These are phyloP conservation scores for Amphimedon queenslandica DNA, from an alignment of 37 sponge, comb jelly and placozoan species.

Conservation along the genomic window DNA sequence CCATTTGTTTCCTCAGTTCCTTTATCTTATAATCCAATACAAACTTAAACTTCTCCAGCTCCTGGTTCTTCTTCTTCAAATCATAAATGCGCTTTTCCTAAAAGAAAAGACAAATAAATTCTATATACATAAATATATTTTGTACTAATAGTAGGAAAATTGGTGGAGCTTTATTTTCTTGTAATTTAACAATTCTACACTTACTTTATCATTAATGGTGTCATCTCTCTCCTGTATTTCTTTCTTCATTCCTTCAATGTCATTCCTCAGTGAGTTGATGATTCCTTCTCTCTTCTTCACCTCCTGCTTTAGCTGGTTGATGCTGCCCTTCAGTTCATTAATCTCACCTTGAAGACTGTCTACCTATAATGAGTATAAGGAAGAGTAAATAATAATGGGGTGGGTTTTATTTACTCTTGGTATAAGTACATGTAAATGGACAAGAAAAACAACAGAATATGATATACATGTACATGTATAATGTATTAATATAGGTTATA, in stretches of 20 bases:
- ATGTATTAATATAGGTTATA: too few relatives aligned
- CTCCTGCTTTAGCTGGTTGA: conserved; percentile 74
- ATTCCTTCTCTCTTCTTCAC: conserved; percentile 82
- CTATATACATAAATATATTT: too few relatives aligned
- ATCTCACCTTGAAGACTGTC: conserved; percentile 86
- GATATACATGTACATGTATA: too few relatives aligned
- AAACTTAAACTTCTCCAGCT: conserved; percentile 99
- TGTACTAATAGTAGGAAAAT: too few relatives aligned
- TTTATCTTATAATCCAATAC: conserved; percentile 99
- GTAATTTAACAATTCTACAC: too few relatives aligned
- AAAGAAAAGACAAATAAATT: neutral
- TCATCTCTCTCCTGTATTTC: conserved; percentile 99
- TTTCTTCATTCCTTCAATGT: conserved; percentile 91
- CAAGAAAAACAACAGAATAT: neutral
- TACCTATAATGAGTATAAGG: conserved; percentile 51
- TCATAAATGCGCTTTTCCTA: conserved; percentile 97
- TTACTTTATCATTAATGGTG: conserved; percentile 90
- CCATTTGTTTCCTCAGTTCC: conserved; percentile 94
- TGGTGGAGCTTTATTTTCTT: too few relatives aligned
- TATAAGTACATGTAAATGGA: neutral
- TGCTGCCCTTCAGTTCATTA: conserved; percentile 69
- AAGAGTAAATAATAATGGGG: too few relatives aligned
- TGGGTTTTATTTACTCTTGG: neutral
- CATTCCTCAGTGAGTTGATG: conserved; percentile 87
- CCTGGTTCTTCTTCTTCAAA: conserved; percentile 99